Percentiles rank a stretch among this genome's conserved stretches.
Conservation (phyloP, 2,113 vertebrate genomes). For the Meleagris gallopavo region DNA sequence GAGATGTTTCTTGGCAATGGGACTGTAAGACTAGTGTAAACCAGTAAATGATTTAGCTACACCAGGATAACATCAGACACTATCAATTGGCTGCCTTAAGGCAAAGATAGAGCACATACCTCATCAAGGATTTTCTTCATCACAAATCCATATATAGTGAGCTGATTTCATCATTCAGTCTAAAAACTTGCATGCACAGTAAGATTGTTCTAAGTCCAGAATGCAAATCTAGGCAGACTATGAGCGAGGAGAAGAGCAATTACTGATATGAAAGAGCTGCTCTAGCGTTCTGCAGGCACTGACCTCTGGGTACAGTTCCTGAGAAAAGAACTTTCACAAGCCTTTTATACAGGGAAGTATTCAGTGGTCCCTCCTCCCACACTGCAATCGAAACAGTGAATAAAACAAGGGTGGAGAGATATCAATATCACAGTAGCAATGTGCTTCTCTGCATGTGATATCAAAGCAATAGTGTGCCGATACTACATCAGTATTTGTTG, state of each 20-base stretch:
- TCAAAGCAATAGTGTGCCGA: not conserved
- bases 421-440: not conserved
- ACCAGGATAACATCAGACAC: not conserved
- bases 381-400: not conserved
- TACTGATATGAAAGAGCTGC: not conserved
- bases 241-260: not conserved
- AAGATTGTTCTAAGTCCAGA: not conserved
- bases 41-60: not conserved
- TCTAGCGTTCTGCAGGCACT: not conserved
- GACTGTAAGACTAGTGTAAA: not conserved
- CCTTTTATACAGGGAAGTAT: not conserved
- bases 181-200: not conserved
- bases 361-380: not conserved
- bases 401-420: not conserved
- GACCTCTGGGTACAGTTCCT: not conserved
- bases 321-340: not conserved
- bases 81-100: not conserved
- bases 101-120: not conserved
- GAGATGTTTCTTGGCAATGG: not conserved
- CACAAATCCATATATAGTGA: not conserved
- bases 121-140: not conserved
- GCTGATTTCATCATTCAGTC: not conserved
- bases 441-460: not conserved
- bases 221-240: not conserved
- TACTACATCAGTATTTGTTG: not conserved